These are phyloP conservation scores for Odontesthes bonariensis DNA, from an alignment of 2,113 vertebrate species.

Conservation along the genomic window DNA sequence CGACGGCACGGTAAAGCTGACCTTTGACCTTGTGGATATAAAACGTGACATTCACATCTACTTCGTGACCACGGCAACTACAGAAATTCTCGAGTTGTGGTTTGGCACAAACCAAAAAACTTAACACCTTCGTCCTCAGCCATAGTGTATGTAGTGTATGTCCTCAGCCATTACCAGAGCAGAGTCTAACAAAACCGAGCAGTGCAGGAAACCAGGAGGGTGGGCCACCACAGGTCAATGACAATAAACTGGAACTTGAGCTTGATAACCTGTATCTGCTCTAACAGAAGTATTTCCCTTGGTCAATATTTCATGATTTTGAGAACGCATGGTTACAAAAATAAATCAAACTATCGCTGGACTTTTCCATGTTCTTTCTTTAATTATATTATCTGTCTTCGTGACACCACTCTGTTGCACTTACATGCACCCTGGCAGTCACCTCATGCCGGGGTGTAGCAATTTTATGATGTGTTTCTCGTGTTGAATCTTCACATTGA, in stretches of 20 bases:
- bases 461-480: constrained; percentile 25
- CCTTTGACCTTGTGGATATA: no score
- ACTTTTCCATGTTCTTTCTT: background rate
- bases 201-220: constrained; percentile 14
- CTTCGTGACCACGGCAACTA: no score
- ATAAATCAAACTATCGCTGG: constrained; percentile 8
- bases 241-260: constrained; percentile 30
- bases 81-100: no score
- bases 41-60: no score
- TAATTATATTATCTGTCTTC: background rate
- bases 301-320: constrained; percentile 24
- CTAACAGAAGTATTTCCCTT: constrained; percentile 12
- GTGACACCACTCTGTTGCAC: background rate
- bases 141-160: no score
- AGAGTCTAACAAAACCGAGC: constrained; percentile 5
- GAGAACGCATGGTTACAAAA: constrained; percentile 4
- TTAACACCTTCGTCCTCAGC: background rate
- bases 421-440: background rate
- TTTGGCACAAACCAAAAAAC: background rate
- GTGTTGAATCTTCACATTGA: no score
- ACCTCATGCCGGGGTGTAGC: constrained; percentile 10
- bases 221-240: background rate
- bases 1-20: no score
- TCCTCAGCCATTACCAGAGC: background rate
- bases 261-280: background rate